These are phyloP conservation scores for Periparus ater DNA, from an alignment of 2,797 vertebrate species.

Conservation along the genomic window DNA sequence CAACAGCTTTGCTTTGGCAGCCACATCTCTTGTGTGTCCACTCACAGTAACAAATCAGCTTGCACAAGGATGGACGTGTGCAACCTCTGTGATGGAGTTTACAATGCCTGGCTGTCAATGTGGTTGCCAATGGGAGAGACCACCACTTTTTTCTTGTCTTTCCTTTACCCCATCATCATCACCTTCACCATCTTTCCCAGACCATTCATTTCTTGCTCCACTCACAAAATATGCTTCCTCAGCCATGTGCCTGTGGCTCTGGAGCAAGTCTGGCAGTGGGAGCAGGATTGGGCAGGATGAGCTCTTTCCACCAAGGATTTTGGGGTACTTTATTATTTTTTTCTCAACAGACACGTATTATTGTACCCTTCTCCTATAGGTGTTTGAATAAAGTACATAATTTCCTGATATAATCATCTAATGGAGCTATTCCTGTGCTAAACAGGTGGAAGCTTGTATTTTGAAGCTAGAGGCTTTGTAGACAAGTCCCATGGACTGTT, in stretches of 20 bases:
- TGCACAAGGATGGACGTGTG: background rate
- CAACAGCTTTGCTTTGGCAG: background rate
- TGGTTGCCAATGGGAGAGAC: background rate
- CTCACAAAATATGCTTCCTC: background rate
- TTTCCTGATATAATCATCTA: background rate
- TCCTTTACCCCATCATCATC: background rate
- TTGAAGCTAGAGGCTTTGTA: background rate
- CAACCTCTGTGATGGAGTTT: background rate
- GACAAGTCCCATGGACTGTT: rapidly evolving
- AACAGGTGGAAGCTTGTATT: background rate
- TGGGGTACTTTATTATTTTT: background rate
- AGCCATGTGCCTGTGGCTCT: background rate
- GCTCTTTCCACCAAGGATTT: background rate
- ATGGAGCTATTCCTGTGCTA: background rate
- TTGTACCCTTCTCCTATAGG: background rate
- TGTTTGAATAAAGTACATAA: background rate
- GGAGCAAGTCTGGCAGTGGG: background rate
- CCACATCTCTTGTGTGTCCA: background rate
- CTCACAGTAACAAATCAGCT: background rate
- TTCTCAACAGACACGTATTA: background rate
- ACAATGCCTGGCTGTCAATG: background rate
- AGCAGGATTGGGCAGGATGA: background rate
- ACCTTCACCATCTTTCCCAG: background rate
- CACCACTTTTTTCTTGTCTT: background rate
- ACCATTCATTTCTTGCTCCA: background rate